Base-by-base conservation (phyloP, 64 coral and sea anemone genomes). In the Montipora efflorescens region DNA sequence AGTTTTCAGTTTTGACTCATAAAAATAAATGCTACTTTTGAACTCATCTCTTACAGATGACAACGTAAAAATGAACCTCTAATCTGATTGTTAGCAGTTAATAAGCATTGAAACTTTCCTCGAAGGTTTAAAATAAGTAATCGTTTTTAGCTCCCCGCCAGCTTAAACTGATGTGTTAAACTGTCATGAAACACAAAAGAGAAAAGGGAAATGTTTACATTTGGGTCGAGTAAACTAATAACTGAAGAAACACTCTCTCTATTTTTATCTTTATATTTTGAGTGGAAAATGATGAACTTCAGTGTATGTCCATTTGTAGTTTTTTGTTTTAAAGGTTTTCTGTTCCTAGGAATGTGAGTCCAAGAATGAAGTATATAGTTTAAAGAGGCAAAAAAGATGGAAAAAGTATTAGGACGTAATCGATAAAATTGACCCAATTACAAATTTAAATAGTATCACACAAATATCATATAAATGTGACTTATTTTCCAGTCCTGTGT, bases 321-420 rank as follows among this genome's bases (percentile, higher is more conserved):
- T 36, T 36, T 36, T 36, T 36, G 36, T 36, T 36, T 36, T 36
- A 36, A 36, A 36, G 36, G 36, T 36, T 36, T 36, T 36, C 36
- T 36, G 36, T 36, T 36, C 36, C 36, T 36, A 36, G 36, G 36
- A 72, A 86, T 50, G 49, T 14, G 18, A 86, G 50, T 50, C 20
- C 7, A 5, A 25, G 7, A 61, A 69, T 84, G 64, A 11, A 8
- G 66, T 43, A 71, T 50, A 50, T 86, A 50, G 45, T 71, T 72
- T 86, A 68, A 72, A 72, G 47, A 13, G 46, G 7, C 18, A 36
- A 70, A 71, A 86, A 68, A 21, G 18, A 55, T 3, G 20, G 7
- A 46, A 86, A 71, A 67, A 13, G 68, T 49, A 86, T 21, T 19
- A 86, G 16, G 64, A 71, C 16, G 45, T 7, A 83, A 67, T 83